Base-by-base conservation (phyloP, 2,113 vertebrate species). In the Indicator indicator region DNA sequence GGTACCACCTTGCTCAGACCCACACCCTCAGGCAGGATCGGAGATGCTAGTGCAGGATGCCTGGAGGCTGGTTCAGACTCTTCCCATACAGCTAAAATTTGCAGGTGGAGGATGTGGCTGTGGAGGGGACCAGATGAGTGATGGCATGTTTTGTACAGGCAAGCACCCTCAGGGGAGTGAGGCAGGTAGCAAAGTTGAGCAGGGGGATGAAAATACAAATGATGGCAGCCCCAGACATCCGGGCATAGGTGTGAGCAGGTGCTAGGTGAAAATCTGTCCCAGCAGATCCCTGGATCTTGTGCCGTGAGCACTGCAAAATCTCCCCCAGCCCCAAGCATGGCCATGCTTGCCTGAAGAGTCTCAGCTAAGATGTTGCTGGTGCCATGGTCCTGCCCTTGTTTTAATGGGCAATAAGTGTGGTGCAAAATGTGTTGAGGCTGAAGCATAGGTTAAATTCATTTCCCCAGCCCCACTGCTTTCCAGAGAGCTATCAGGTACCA, bases 341-440 rank as follows among this genome's bases (percentile, higher is more conserved):
- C 32, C 42, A 16, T 1, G 1, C 12, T 50, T 0, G 0, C 55
- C n/a, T n/a, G 36, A 6, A 16, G 28, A 15, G 23, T 10, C 13
- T 40, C 59, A 8, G n/a, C 50, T 58, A 16, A 79, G 74, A 9
- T 38, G 48, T 11, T 10, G 21, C n/a, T 1, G 5, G 12, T 58
- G 33, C 36, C 21, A 12, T 0, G 1, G 5, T 60, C n/a, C 59
- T 67, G 67, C 16, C 59, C 40, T 50, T 38, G 21, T 36, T 77
- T 67, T 26, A 28, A 26, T 4, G 11, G 46, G 10, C 21, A 89
- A 11, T 24, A 27, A 42, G 12, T 16, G n/a, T 28, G 19, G 36
- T 20, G 28, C 24, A 12, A 75, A 28, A 12, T 38, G 40, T 6
- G 3, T 14, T 65, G 2, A 6, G 32, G 36, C 17, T 36, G 26